Base-by-base conservation (phyloP, 2,113 vertebrate genomes). In the Nothocercus julius region DNA sequence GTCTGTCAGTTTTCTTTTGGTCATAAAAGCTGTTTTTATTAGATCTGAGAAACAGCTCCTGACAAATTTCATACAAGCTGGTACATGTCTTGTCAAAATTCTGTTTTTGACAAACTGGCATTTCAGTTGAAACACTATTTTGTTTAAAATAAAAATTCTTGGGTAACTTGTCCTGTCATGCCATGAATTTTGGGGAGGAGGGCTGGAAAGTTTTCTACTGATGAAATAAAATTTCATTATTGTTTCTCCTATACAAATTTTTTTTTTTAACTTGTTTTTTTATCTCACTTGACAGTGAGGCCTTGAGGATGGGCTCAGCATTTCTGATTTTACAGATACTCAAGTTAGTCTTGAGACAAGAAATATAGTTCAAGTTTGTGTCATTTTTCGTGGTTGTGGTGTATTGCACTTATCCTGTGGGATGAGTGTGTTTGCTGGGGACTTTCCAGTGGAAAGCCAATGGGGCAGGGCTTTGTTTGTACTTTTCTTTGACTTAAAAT, bases 401-500 rank as follows among this genome's bases (percentile, higher is more conserved):
- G 67, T n/a, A 27, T 44, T 0, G 0, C 78, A 10, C 47, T 68
- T 34, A 34, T 30, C 79, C 64, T 28, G 89, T 79, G 47, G 83
- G 83, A 94, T 53, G 72, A 87, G 25, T 74, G 9, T 68, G 44
- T 85, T 73, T 87, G 56, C 76, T 83, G 90, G 77, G 76, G 70
- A 82, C 87, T 93, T 87, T 93, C 87, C 92, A 92, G 53, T 40
- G 34, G 68, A 81, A 87, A 89, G 61, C 40, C 53, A 58, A 14
- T 16, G 77, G 66, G 61, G 63, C 69, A 75, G 61, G 83, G 21
- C 49, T 22, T 49, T 91, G 40, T 90, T 82, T 92, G 44, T 73
- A 74, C 84, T 89, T 92, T 94, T 86, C 84, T 91, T 88, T 68
- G 59, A 58, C 66, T 89, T 81, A 49, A 30, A n/a, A 54, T 42